Evolutionary conservation across 2,888 invertebrate genomes (phyloP).

Genomic region (Oegoconia quadripuncta): DNA sequence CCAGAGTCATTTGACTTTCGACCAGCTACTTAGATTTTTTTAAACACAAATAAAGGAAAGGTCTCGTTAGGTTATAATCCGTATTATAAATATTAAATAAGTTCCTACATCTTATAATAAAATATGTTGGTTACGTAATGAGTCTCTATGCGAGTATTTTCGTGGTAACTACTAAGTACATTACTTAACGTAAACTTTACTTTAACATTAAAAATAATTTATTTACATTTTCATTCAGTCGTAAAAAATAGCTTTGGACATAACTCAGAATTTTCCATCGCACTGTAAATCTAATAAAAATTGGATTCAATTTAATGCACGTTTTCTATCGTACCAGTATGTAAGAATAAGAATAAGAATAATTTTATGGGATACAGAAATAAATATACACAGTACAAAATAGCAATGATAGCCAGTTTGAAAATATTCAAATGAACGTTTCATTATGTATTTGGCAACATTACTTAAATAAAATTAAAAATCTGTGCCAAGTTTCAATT

Average conservation of each 20-base stretch:
- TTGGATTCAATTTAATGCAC: too few relatives aligned
- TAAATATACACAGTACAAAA: neutral
- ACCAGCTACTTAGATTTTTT: too few relatives aligned
- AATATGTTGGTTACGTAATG: neutral
- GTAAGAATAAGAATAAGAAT: neutral
- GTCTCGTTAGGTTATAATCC: too few relatives aligned
- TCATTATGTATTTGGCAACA: too few relatives aligned
- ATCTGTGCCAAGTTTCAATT: too few relatives aligned
- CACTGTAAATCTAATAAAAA: neutral
- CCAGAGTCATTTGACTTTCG: too few relatives aligned
- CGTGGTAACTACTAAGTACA: slow-evolving; percentile 31
- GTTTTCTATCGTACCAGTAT: too few relatives aligned
- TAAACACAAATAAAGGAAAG: too few relatives aligned
- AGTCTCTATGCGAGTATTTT: slow-evolving; percentile 26
- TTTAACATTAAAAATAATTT: slow-evolving; percentile 41
- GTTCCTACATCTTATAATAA: too few relatives aligned
- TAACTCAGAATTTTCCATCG: slow-evolving; percentile 18
- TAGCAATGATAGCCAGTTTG: neutral
- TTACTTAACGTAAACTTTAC: slow-evolving; percentile 33
- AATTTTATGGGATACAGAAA: neutral
- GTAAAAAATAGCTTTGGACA: slow-evolving; percentile 32
- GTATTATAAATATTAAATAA: too few relatives aligned
- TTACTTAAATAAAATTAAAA: too few relatives aligned
- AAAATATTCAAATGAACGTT: too few relatives aligned
- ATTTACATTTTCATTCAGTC: slow-evolving; percentile 62